phyloP scores from a whole-genome alignment of 2,797 vertebrate species.

The Peromyscus aztecus region DNA sequence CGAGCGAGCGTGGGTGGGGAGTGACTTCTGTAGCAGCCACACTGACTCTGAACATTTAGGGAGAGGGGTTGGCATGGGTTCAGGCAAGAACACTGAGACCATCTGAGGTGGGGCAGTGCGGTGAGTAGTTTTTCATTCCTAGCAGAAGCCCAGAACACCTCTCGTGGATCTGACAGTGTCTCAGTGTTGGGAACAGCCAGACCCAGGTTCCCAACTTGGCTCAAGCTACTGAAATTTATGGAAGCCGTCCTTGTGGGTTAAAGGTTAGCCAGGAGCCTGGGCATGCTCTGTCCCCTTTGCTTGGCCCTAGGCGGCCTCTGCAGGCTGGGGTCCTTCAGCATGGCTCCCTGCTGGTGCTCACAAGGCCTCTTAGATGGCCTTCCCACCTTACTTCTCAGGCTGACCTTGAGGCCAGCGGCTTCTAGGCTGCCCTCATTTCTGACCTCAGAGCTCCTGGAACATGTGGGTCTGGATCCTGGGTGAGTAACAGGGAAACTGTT shows the following conservation, averaged over 20 bases:
- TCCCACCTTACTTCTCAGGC: background rate
- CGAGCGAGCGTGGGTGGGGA: background rate
- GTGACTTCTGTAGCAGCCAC: background rate
- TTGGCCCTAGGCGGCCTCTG: background rate
- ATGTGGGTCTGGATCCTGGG: no score
- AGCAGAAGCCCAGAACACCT: background rate
- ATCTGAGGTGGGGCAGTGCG: background rate
- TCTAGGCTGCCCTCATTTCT: constrained; percentile 4
- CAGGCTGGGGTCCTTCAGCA: background rate
- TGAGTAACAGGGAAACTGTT: background rate
- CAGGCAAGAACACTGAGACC: background rate
- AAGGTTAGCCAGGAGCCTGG: background rate
- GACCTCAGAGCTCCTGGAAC: background rate
- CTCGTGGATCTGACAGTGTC: background rate
- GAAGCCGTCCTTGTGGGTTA: background rate
- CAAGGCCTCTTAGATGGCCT: background rate
- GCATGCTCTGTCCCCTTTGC: background rate
- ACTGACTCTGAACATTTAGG: background rate
- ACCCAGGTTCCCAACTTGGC: background rate
- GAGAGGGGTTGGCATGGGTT: background rate
- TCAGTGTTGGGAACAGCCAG: background rate
- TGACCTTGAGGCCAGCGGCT: background rate
- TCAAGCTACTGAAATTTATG: background rate
- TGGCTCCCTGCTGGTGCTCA: background rate
- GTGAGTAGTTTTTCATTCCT: background rate